These are phyloP conservation scores for Amiota minor DNA, from an alignment of 2,888 invertebrate species.

Conservation along the genomic window DNA sequence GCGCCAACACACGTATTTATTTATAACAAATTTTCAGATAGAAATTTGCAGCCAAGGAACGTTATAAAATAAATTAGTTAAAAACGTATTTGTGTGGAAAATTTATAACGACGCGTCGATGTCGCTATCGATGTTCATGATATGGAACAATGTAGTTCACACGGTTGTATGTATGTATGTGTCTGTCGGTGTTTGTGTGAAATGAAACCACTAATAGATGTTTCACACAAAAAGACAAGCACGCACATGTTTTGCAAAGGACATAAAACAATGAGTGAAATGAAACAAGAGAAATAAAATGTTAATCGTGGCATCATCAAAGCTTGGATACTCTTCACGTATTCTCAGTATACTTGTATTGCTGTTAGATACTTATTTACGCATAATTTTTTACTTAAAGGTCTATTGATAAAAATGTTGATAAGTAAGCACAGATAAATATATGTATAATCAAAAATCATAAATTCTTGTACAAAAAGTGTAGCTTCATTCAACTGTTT, in stretches of 20 bases:
- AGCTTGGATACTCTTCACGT: no score
- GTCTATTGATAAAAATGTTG: no score
- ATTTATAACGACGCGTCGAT: slow-evolving; percentile 36
- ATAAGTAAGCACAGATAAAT: no score
- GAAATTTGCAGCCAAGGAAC: background rate
- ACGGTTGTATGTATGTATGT: no score
- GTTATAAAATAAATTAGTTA: slow-evolving; percentile 44
- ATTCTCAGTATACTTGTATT: no score
- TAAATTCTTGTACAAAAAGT: no score
- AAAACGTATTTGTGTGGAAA: slow-evolving; percentile 53
- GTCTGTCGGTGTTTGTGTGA: background rate
- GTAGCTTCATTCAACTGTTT: no score
- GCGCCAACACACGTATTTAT: background rate
- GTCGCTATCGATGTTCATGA: no score
- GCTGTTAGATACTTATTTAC: no score
- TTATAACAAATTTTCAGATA: background rate
- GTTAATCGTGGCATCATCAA: background rate
- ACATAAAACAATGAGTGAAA: slow-evolving; percentile 5
- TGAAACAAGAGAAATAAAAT: background rate
- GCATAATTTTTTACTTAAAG: no score
- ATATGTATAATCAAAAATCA: no score
- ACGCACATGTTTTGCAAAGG: slow-evolving; percentile 30
- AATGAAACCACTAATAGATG: slow-evolving; percentile 14
- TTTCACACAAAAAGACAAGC: background rate
- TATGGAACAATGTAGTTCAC: no score